Base-by-base conservation (phyloP, 2,113 vertebrate species). In the Crotalus helleri region DNA sequence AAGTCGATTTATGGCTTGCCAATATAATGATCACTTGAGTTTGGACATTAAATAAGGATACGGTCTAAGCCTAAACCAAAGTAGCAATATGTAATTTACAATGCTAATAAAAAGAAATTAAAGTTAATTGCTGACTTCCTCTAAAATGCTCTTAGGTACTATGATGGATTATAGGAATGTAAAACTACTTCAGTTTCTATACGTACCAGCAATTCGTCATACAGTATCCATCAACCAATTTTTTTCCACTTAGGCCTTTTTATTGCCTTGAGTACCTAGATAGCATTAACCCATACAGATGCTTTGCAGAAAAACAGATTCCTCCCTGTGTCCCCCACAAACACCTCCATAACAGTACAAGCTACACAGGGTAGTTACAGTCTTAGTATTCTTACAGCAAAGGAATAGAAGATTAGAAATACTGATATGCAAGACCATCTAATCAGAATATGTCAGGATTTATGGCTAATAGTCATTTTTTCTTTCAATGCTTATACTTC, bases 11-110 rank as follows among this genome's bases (percentile, higher is more conserved):
- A 0, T 85, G 92, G 87, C 44, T 89, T 86, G 0, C 95, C 97
- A 95, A 0, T 23, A 89, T 96, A 95, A 95, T 96, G 93, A 93
- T 93, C 39, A 19, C 93, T 95, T 92, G 88, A 94, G 23, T 95
- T 93, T 95, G 95, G 95, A 95, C 96, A 93, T 93, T 95, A 96
- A 96, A 95, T 94, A 90, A 46, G 61, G 92, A 94, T 93, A 51
- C 93, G 57, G 11, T 49, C 64, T 81, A 81, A 81, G n/a, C n/a
- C 69, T 81, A 81, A 81, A 81, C 69, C 69, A 21, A 93, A 93
- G 85, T 92, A 92, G 39, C 85, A 91, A 53, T 95, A 13, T 61
- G 89, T 24, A 85, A 93, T 91, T 90, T 85, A 39, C 46, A 61
- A 1, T 92, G 93, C 44, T 89, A 51, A 61, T n/a, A 64, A 81